These are phyloP conservation scores for Eulemur rufifrons DNA, from an alignment of 2,113 vertebrate species.

Conservation along the genomic window DNA sequence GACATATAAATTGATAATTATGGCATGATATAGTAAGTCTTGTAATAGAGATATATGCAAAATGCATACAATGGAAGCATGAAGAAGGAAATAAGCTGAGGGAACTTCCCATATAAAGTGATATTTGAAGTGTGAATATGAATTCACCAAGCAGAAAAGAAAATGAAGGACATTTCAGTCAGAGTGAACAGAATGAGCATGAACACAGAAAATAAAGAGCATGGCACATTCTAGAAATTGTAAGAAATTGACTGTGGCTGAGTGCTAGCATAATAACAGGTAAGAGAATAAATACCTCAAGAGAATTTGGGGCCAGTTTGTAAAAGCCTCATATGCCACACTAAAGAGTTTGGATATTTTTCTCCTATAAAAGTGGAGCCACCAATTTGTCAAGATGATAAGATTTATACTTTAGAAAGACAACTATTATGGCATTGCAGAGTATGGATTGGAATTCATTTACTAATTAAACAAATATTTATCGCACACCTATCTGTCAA, in stretches of 20 bases:
- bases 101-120: neutral
- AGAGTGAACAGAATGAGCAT: neutral
- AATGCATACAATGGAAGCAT: neutral
- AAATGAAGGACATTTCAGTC: neutral
- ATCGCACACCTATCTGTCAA: neutral
- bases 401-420: slow-evolving; percentile 37
- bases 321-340: neutral
- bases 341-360: neutral
- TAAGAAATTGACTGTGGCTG: slow-evolving; percentile 12
- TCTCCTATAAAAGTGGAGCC: neutral
- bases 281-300: neutral
- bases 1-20: slow-evolving; percentile 10
- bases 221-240: slow-evolving; percentile 17
- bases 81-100: slow-evolving; percentile 17
- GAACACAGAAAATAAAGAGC: neutral
- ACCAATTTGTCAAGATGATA: slow-evolving; percentile 1
- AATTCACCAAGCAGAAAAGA: neutral
- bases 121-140: slow-evolving; percentile 10
- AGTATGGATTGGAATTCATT: slow-evolving; percentile 20
- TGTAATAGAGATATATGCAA: neutral
- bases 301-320: slow-evolving; percentile 14
- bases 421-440: neutral
- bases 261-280: neutral
- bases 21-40: neutral
- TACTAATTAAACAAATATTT: neutral